A percentile compares a stretch with the other conserved stretches of the same genome.
Evolutionary conservation across 2,113 vertebrate species (phyloP).

Genomic region (Centropus unirufus): DNA sequence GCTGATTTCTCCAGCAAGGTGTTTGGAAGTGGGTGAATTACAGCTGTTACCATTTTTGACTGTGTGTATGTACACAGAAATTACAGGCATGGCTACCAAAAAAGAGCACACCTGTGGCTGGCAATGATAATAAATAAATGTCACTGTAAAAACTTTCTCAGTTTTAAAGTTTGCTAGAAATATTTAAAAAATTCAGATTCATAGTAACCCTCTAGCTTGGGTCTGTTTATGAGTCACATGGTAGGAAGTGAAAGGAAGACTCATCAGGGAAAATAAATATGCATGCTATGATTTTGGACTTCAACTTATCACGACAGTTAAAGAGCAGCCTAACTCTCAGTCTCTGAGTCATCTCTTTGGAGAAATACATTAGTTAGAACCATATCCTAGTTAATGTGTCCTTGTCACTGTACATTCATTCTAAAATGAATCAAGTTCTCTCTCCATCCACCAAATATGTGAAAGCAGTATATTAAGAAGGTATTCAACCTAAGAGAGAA

Average conservation of each 20-base stretch:
- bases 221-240: neutral
- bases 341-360: neutral
- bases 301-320: neutral
- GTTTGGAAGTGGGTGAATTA: neutral
- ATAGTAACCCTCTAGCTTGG: neutral
- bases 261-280: neutral
- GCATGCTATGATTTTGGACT: neutral
- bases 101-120: neutral
- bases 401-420: neutral
- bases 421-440: neutral
- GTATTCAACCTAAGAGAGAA: neutral
- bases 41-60: neutral
- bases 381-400: neutral
- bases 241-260: neutral
- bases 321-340: neutral
- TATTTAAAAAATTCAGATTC: neutral
- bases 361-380: neutral
- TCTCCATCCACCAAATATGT: neutral
- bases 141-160: neutral
- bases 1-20: neutral
- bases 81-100: neutral
- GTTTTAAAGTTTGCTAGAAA: neutral
- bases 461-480: neutral
- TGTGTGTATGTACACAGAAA: neutral
- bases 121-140: conserved; percentile 19